Base-by-base conservation (phyloP, 2,888 invertebrate genomes). In the Ypsolopha scabrella region DNA sequence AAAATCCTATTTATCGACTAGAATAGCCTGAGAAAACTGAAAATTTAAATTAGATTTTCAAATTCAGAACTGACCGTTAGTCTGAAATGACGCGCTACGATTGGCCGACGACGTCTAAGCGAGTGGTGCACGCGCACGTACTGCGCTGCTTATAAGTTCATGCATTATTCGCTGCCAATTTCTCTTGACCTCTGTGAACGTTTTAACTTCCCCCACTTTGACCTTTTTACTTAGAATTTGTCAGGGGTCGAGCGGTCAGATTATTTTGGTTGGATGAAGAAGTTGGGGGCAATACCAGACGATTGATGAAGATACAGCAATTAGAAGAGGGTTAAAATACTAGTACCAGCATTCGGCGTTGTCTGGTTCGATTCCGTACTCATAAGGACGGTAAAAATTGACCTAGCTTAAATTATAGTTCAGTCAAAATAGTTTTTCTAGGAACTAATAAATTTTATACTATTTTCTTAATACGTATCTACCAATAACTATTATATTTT, bases 301-400 rank as follows among this genome's bases (percentile, higher is more conserved):
- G 70, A 76, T 75, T 77, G 74, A 76, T 74, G 72, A 72, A 73
- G 70, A 72, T 73, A 67, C 67, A 60, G 65, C 70, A 75, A 77
- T 75, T 75, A 72, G 67, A 43, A n/a, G 13, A 43, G 24, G 24
- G 24, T 4, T 24, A 3, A 2, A 24, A 24, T 24, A 24, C 24
- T 24, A 24, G 24, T 24, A 4, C 2, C 24, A 24, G 24, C 24
- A 24, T 24, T 24, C 24, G 24, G 24, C 24, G 24, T 24, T 24
- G 24, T 24, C 24, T 24, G 24, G 4, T n/a, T n/a, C n/a, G 4
- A 24, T 24, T 24, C 24, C 2, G 4, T 2, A 24, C 24, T n/a
- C 24, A 24, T 3, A 4, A 24, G 24, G 24, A 3, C 24, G 24
- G 24, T 24, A 24, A 24, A 24, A 24, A 24, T 3, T 24, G 24